Conservation (phyloP, 2,888 invertebrate genomes). For the Hedychridium roseum region DNA sequence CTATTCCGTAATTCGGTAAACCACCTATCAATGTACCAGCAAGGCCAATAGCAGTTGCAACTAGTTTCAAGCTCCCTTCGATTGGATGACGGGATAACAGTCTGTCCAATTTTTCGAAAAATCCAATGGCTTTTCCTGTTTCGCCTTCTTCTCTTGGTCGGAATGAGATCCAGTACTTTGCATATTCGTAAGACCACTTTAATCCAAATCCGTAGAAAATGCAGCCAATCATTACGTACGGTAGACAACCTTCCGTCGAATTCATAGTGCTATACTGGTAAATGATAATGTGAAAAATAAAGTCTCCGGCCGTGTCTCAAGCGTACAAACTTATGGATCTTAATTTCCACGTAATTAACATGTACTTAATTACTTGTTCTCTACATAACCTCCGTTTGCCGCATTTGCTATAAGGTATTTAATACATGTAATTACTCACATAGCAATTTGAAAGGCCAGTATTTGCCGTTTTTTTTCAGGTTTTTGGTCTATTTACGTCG, state of each 20-base stretch:
- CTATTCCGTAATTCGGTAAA: slow-evolving; percentile 36
- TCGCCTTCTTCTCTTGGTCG: slow-evolving; percentile 32
- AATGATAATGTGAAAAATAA: too few species aligned
- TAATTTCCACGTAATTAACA: too few species aligned
- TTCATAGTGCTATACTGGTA: too few species aligned
- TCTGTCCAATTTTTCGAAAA: slow-evolving; percentile 38
- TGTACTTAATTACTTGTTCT: too few species aligned
- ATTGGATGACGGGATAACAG: slow-evolving; percentile 47
- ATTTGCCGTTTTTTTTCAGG: too few species aligned
- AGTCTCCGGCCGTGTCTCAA: too few species aligned
- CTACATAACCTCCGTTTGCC: too few species aligned
- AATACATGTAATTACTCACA: too few species aligned
- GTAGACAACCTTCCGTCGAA: slow-evolving; percentile 36
- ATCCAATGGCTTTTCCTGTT: slow-evolving; percentile 27
- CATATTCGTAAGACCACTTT: slow-evolving; percentile 58
- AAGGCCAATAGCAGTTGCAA: slow-evolving; percentile 53
- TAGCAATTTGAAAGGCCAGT: too few species aligned
- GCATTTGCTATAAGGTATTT: too few species aligned
- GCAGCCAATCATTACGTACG: slow-evolving; percentile 49
- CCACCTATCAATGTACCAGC: slow-evolving; percentile 48
- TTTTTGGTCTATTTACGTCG: too few species aligned
- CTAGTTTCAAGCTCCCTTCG: slow-evolving; percentile 52
- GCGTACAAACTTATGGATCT: too few species aligned
- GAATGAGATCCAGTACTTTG: slow-evolving; percentile 44
- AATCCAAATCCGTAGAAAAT: slow-evolving; percentile 55